Evolutionary conservation across 2,797 vertebrate species (phyloP).

Genomic region (Sphenodon punctatus): DNA sequence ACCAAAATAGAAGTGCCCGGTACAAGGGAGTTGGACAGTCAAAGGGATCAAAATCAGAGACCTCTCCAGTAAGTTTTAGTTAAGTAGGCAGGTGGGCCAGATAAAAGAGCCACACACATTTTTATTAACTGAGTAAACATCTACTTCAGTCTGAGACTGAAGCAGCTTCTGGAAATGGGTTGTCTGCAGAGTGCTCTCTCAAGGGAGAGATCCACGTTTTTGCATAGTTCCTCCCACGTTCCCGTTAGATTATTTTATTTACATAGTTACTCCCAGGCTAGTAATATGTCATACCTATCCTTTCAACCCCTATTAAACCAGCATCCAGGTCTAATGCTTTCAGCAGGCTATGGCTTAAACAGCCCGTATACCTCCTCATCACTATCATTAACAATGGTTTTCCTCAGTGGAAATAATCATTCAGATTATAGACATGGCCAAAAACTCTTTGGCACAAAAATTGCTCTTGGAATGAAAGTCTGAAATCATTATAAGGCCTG

Average conservation of each 20-base stretch:
- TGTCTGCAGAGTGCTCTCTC: background rate
- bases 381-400: constrained; percentile 38
- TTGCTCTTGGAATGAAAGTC: constrained; percentile 34
- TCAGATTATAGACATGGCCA: constrained; percentile 37
- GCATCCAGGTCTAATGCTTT: constrained; percentile 3
- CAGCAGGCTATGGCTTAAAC: constrained; percentile 26
- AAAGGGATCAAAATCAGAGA: background rate
- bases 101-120: background rate
- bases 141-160: constrained; percentile 9
- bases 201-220: constrained; percentile 29
- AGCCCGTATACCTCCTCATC: constrained; percentile 13
- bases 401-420: constrained; percentile 60
- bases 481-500: constrained; percentile 2
- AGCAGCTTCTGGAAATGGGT: constrained; percentile 27
- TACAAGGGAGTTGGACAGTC: background rate
- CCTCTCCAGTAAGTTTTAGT: background rate
- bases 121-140: constrained; percentile 6
- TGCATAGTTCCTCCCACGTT: background rate
- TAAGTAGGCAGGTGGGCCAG: background rate
- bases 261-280: background rate
- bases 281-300: background rate
- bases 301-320: background rate
- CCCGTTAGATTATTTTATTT: background rate
- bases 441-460: constrained; percentile 58
- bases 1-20: background rate